Conservation (phyloP, 2,797 vertebrate genomes). For the Bryconaethiops microstoma region DNA sequence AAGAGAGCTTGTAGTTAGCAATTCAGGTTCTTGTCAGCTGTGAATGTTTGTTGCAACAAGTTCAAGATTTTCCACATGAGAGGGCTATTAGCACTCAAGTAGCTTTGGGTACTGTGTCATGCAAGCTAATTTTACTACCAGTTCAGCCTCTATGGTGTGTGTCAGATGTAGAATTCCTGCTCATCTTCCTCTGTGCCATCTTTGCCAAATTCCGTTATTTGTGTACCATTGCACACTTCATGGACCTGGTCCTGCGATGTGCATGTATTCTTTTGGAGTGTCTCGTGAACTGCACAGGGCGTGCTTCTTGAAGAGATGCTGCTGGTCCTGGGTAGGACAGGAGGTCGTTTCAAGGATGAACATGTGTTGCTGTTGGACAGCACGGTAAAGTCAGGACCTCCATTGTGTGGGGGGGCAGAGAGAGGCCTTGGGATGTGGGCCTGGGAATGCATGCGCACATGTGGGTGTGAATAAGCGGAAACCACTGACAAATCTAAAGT, state of each 20-base stretch:
- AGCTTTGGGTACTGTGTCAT: too few relatives aligned
- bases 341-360: slow-evolving; percentile 52
- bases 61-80: too few relatives aligned
- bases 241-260: not conserved
- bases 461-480: slow-evolving; percentile 80
- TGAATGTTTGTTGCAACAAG: too few relatives aligned
- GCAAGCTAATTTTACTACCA: too few relatives aligned
- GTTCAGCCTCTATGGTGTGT: not conserved
- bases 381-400: slow-evolving; percentile 56
- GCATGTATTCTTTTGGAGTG: not conserved
- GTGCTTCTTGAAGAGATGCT: slow-evolving; percentile 54
- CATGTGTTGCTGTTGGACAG: slow-evolving; percentile 31
- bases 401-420: slow-evolving; percentile 68
- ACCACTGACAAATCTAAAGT: slow-evolving; percentile 87
- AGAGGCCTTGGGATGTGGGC: slow-evolving; percentile 58
- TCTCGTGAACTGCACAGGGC: slow-evolving; percentile 36
- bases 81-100: too few relatives aligned
- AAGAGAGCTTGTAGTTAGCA: too few relatives aligned
- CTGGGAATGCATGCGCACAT: slow-evolving; percentile 40
- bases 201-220: slow-evolving; percentile 37
- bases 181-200: slow-evolving; percentile 61
- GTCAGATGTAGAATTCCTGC: slow-evolving; percentile 91
- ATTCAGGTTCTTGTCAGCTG: too few relatives aligned
- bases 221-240: not conserved
- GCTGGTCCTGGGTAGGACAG: slow-evolving; percentile 39